Evolutionary conservation across 2,113 vertebrate genomes (phyloP).

Genomic region (Triplophysa tibetana): DNA sequence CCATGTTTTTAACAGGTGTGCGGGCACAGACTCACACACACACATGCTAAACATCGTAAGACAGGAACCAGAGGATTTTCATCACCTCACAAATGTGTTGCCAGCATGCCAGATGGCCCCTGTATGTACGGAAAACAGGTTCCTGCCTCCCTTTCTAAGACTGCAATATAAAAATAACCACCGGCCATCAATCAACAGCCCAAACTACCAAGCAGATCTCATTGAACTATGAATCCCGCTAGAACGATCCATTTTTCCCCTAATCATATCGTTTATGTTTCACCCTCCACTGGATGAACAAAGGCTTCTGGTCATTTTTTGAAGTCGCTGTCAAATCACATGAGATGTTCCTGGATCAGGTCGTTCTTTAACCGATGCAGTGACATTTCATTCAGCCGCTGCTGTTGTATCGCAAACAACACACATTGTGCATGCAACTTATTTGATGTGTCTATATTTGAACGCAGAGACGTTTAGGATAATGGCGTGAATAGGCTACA

Average conservation of each 20-base stretch:
- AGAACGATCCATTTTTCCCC: slow-evolving; percentile 17
- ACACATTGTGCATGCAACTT: neutral
- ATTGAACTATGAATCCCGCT: slow-evolving; percentile 26
- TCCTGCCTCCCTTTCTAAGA: slow-evolving; percentile 41
- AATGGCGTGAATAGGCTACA: neutral
- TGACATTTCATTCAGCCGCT: slow-evolving; percentile 13
- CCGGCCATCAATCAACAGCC: slow-evolving; percentile 67
- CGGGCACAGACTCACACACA: neutral
- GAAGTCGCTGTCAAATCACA: slow-evolving; percentile 8
- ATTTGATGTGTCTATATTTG: slow-evolving; percentile 25
- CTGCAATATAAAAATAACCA: slow-evolving; percentile 59
- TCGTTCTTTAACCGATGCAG: neutral
- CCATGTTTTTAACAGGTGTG: slow-evolving; percentile 29
- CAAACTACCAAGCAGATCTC: slow-evolving; percentile 58
- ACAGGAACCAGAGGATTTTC: slow-evolving; percentile 56
- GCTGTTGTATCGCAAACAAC: neutral
- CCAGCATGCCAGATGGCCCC: slow-evolving; percentile 69
- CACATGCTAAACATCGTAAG: slow-evolving; percentile 54
- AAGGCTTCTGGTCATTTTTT: neutral
- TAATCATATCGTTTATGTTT: neutral
- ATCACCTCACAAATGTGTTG: slow-evolving; percentile 69
- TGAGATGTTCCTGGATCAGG: neutral
- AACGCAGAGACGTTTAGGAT: slow-evolving; percentile 2
- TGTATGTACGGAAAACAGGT: slow-evolving; percentile 49
- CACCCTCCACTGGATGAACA: neutral